Evolutionary conservation across 2,113 vertebrate genomes (phyloP), one percentile per base, ranked within the genome.

Genomic region (Gambusia affinis): DNA sequence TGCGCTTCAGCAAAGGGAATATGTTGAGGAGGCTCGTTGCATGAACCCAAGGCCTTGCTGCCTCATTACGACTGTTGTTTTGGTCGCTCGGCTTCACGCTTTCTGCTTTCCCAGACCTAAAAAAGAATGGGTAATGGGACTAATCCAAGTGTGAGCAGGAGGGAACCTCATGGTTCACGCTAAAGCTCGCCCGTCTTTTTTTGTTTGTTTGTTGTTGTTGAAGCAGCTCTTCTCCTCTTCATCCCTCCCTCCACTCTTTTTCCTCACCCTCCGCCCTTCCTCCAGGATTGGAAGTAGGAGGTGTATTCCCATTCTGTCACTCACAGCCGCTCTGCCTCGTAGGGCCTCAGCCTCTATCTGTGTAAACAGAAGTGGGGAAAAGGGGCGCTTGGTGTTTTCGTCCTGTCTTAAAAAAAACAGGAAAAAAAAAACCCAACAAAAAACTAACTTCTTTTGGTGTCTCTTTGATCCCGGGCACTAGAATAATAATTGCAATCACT

Each of bases 221-320:
- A 63, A 80, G 82, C 69, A 51, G 54, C 37, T 64, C 51, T 11
- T 37, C 31, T 75, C 60, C 14, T 68, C n/a, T 68, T 44, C 62
- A 47, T 30, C 14, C 44, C 75, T 10, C 8, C 35, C 35, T 11
- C 42, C 31, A 63, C 54, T 29, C 35, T 35, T 7, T 27, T 64
- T 8, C 5, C 29, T 17, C 8, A 29, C 27, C 10, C 64, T 14
- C 64, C n/a, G 27, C 37, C 44, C 24, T 67, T 70, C 80, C 76
- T 63, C 30, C 1, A 11, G 73, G 85, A 84, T 84, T 86, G 82
- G 85, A 90, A 89, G 69, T 83, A 80, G 15, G 89, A 85, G 88
- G 82, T 89, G 79, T 89, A 89, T 80, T 88, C 87, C 69, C 83
- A 90, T 89, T 92, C 83, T 90, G 93, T 89, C 90, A 92, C 71